Conservation (phyloP, 35 echinoderm and acorn worm genomes). For the Acanthaster planci region DNA sequence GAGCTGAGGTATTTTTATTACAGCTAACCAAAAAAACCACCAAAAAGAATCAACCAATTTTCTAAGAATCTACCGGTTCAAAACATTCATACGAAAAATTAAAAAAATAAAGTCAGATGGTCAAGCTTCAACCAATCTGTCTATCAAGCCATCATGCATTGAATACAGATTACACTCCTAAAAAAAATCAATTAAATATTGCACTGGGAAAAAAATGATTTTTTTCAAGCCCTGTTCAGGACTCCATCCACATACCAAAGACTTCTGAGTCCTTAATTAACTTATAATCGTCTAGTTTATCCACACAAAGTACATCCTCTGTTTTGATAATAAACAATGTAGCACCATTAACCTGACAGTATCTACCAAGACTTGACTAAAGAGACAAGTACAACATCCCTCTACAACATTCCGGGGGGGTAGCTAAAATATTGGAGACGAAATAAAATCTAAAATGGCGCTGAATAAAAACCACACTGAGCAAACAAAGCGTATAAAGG, state of each 20-base stretch:
- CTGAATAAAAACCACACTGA: neutral
- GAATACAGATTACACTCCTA: conserved; percentile 11
- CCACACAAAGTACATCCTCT: conserved; percentile 14
- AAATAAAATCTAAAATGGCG: neutral
- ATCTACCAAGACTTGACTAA: conserved; percentile 1
- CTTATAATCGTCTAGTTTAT: conserved; percentile 15
- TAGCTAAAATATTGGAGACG: neutral
- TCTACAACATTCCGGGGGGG: neutral
- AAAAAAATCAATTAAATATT: conserved; percentile 35
- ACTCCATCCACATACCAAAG: neutral
- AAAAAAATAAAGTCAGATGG: conserved; percentile 30
- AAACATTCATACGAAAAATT: conserved; percentile 20
- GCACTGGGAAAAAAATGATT: conserved; percentile 11
- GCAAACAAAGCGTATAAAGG: conserved; percentile 11
- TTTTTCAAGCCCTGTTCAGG: conserved; percentile 3
- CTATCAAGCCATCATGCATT: conserved; percentile 17
- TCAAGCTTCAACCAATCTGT: conserved; percentile 21
- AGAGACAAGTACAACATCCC: neutral
- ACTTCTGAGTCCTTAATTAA: neutral
- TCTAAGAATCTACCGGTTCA: neutral
- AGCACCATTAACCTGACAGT: conserved; percentile 17
- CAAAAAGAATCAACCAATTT: neutral
- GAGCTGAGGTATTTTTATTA: conserved; percentile 21
- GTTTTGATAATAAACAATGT: conserved; percentile 2
- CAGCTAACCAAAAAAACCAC: neutral